A percentile compares a stretch with the other conserved stretches of the same genome.
These are phyloP conservation scores for Erpobdella octoculata DNA, from an alignment of 2,888 invertebrate species.

Conservation along the genomic window DNA sequence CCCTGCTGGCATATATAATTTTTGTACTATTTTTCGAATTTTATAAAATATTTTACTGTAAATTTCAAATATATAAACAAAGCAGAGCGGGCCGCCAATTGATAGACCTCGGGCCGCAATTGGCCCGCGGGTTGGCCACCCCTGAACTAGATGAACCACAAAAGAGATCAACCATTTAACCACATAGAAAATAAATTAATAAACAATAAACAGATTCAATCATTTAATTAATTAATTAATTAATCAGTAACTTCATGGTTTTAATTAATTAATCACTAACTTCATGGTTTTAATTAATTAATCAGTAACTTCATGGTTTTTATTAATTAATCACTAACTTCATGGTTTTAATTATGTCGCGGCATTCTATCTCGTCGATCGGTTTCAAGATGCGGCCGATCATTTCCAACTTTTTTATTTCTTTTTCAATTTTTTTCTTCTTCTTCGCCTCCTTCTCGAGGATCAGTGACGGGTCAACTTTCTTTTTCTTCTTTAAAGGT, in stretches of 20 bases:
- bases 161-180: too few relatives aligned
- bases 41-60: too few relatives aligned
- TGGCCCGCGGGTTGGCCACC: too few relatives aligned
- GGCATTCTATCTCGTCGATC: slow-evolving; percentile 73
- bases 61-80: too few relatives aligned
- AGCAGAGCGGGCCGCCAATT: too few relatives aligned
- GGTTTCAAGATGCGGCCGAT: slow-evolving; percentile 78
- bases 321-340: too few relatives aligned
- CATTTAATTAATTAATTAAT: neutral
- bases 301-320: neutral
- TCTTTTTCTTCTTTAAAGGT: slow-evolving; percentile 82
- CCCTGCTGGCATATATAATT: too few relatives aligned
- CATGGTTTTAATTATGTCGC: slow-evolving; percentile 32
- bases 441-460: slow-evolving; percentile 74
- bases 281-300: slow-evolving; percentile 21
- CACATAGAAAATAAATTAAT: neutral
- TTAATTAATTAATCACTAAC: too few relatives aligned
- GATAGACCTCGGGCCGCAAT: too few relatives aligned
- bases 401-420: slow-evolving; percentile 72
- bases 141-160: too few relatives aligned
- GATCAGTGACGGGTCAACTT: slow-evolving; percentile 70
- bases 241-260: neutral
- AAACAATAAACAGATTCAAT: neutral
- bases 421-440: slow-evolving; percentile 75
- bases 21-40: too few relatives aligned